Evolutionary conservation across 2,888 invertebrate genomes (phyloP).

Genomic region (Xestia c-nigrum): DNA sequence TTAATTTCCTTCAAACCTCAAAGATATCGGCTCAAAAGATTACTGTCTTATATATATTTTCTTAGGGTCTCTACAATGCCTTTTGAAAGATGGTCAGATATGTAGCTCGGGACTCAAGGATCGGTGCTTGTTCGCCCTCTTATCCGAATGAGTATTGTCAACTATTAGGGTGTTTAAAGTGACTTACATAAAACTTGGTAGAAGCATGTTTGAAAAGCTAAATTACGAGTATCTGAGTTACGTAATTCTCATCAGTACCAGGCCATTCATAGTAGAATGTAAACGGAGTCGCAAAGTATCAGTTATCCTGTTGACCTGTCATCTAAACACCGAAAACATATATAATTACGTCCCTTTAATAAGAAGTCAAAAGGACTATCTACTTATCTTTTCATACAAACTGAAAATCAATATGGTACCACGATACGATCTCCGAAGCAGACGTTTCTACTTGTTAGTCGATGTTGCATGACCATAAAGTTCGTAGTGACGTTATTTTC

Average conservation of each 20-base stretch:
- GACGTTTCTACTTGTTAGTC: slow-evolving; percentile 42
- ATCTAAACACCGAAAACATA: not conserved
- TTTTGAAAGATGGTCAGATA: not conserved
- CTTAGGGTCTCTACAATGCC: not conserved
- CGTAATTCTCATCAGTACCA: not conserved
- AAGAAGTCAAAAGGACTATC: not conserved
- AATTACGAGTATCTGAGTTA: too few relatives aligned
- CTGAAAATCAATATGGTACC: slow-evolving; percentile 48
- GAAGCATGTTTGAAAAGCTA: not conserved
- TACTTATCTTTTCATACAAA: slow-evolving; percentile 37
- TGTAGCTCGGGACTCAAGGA: not conserved
- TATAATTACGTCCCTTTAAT: slow-evolving; percentile 2
- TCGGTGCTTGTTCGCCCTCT: not conserved
- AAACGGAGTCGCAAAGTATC: not conserved
- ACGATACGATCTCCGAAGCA: slow-evolving; percentile 52
- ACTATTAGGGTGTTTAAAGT: not conserved
- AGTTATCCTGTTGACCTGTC: not conserved
- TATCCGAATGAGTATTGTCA: not conserved
- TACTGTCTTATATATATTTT: not conserved
- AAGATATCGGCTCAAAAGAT: not conserved
- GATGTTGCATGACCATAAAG: slow-evolving; percentile 57
- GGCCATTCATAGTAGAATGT: not conserved
- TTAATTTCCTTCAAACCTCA: not conserved
- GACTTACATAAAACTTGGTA: not conserved
- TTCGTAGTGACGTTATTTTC: slow-evolving; percentile 54